phyloP scores from a whole-genome alignment of 2,888 invertebrate genomes.

The Hemaris fuciformis region DNA sequence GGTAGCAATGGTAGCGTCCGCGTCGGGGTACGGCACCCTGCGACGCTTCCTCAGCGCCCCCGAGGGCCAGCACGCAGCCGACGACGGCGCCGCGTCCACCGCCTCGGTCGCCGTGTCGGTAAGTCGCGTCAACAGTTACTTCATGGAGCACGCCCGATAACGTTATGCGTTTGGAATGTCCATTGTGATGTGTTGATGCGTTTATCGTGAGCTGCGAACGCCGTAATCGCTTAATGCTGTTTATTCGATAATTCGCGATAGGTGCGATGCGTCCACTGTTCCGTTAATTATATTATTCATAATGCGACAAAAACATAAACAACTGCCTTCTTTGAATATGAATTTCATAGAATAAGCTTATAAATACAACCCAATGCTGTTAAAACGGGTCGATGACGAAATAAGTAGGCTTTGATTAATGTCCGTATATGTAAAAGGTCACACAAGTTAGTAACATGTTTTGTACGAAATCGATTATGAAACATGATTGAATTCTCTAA shows the following conservation, averaged over 20 bases:
- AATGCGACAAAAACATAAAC: neutral
- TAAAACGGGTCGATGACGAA: constrained; percentile 11
- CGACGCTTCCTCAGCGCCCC: constrained; percentile 77
- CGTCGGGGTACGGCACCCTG: constrained; percentile 77
- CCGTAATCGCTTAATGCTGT: constrained; percentile 18
- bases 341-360: neutral
- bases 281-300: neutral
- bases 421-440: constrained; percentile 2
- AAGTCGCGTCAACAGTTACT: constrained; percentile 33
- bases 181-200: constrained; percentile 44
- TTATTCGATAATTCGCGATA: constrained; percentile 2
- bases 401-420: constrained; percentile 13
- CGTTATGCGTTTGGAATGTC: constrained; percentile 58
- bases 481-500: constrained; percentile 13
- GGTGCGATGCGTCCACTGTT: neutral
- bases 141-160: constrained; percentile 27
- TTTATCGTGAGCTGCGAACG: constrained; percentile 46
- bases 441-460: constrained; percentile 2
- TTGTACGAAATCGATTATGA: constrained; percentile 3
- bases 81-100: constrained; percentile 56
- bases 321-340: neutral
- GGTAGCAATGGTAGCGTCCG: constrained; percentile 78
- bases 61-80: constrained; percentile 59
- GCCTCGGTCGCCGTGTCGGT: constrained; percentile 77
- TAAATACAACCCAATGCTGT: neutral